Evolutionary conservation across 1,140 invertebrate species (phyloP).

Genomic region (Calephelis nemesis): DNA sequence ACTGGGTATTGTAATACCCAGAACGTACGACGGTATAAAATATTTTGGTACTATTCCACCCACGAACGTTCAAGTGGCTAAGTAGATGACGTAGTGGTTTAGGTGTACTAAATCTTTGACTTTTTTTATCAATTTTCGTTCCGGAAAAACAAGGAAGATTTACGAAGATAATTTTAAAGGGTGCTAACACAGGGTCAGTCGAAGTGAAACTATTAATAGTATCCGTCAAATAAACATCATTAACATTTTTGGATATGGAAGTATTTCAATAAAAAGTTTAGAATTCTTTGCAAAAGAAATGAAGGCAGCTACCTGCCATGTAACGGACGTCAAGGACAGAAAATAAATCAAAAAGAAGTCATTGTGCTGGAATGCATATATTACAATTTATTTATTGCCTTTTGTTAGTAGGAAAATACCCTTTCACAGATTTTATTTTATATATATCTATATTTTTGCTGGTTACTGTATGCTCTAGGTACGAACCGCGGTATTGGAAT

Average conservation of each 20-base stretch:
- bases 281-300: conserved; percentile 2
- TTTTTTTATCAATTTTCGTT: too few species aligned
- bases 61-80: too few species aligned
- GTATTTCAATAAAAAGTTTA: conserved; percentile 7
- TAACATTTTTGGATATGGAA: conserved; percentile 9
- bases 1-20: too few species aligned
- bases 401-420: conserved; percentile 43
- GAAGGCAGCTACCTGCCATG: conserved; percentile 34
- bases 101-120: too few species aligned
- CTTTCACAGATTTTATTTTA: background rate
- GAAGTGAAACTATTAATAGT: background rate
- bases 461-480: too few species aligned
- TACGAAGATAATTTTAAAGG: too few species aligned
- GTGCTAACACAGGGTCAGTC: background rate
- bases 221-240: conserved; percentile 3
- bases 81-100: too few species aligned
- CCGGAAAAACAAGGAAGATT: too few species aligned
- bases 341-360: conserved; percentile 42
- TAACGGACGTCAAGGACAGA: conserved; percentile 45
- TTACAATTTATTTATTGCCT: conserved; percentile 56
- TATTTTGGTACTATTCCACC: too few species aligned
- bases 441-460: too few species aligned
- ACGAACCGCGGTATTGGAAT: too few species aligned
- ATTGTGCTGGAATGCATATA: conserved; percentile 48
- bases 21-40: too few species aligned